Percentiles rank a stretch among this genome's conserved stretches.
Conservation (phyloP, 2,797 vertebrate genomes). For the Pterois miles region DNA sequence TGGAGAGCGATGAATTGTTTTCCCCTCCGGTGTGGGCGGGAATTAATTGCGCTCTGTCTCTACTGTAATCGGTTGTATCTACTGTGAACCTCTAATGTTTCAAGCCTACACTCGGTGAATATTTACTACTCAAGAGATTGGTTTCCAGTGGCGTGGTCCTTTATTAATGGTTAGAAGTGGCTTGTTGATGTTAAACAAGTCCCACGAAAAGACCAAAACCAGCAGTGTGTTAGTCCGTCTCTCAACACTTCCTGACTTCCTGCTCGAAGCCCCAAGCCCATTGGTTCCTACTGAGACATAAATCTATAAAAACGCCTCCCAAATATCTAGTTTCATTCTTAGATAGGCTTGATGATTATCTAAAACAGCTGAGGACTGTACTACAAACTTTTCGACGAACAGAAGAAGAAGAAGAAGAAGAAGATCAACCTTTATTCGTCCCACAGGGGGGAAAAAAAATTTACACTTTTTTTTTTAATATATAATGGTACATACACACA, state of each 20-base stretch:
- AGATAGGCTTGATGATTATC: neutral
- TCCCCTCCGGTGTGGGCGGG: too few species aligned
- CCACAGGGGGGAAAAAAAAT: too few species aligned
- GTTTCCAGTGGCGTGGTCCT: too few species aligned
- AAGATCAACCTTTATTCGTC: too few species aligned
- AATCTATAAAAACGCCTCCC: neutral
- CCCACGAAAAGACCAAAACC: neutral
- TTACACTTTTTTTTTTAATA: too few species aligned
- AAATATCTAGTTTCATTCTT: neutral
- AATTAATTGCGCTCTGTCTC: neutral
- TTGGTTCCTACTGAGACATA: neutral
- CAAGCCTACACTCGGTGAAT: neutral
- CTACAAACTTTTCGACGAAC: too few species aligned
- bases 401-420: too few species aligned
- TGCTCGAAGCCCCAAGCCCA: neutral
- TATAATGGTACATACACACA: too few species aligned
- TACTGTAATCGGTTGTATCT: neutral
- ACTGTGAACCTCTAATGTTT: neutral
- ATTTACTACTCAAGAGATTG: neutral
- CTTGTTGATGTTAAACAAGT: neutral
- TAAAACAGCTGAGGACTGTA: neutral
- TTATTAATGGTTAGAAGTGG: too few species aligned
- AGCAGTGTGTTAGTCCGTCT: neutral
- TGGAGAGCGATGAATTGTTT: too few species aligned
- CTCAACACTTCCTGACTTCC: neutral